Base-by-base conservation (phyloP, 2,113 vertebrate species). In the Neofelis nebulosa region DNA sequence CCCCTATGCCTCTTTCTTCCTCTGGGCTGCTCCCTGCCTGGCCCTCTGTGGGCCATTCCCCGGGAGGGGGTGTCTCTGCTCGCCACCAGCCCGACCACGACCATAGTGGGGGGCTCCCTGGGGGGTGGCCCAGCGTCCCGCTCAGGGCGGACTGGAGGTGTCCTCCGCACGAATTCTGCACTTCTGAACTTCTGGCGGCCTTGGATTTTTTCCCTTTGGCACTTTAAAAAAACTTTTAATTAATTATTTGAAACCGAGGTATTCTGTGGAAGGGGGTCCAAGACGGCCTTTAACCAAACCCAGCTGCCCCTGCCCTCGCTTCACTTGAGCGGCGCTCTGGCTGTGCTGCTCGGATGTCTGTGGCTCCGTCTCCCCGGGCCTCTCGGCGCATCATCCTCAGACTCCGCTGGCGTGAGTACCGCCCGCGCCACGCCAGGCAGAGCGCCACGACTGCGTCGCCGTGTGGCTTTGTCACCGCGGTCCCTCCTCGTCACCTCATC, bases 361-460 rank as follows among this genome's bases (percentile, higher is more conserved):
- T 45, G 73, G 66, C 33, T 18, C 12, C 0, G 8, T 7, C 31
- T 36, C 57, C 12, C 10, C 2, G 1, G 0, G 31, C 41, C 68
- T 19, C 45, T 4, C 5, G 21, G 45, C 2, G 5, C 0, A 1
- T 41, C 23, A 29, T 7, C 7, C 29, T 8, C 31, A 10, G n/a
- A 36, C 38, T 2, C 2, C 7, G 52, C n/a, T 21, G 12, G 0
- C 9, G 82, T 21, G 15, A 45, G 21, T 1, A 7, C 36, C n/a
- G 2, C 36, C 36, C 13, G 36, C 11, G 69, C 61, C 0, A 21
- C 13, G 86, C 63, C 50, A 5, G 2, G 71, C 25, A 1, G 31
- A 12, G 41, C 2, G 10, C 68, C 21, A 3, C 10, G 36, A 23
- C 66, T 8, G 33, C 3, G 7, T 76, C 23, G 5, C 63, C 4